Conservation (phyloP, 1,140 invertebrate species). For the Lithobius niger region DNA sequence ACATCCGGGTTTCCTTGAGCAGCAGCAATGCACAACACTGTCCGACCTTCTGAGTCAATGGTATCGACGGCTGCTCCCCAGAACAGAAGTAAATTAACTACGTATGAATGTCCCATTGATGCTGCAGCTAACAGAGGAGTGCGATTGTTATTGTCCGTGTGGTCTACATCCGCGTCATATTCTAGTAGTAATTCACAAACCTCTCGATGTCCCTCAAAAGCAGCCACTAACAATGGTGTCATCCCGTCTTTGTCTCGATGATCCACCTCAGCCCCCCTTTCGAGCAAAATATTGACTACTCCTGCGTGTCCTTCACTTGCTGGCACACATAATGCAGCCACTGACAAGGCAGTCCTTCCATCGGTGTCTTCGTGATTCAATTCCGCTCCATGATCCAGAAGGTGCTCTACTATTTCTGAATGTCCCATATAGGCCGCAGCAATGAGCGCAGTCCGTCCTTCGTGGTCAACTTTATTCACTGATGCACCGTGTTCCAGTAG, state of each 20-base stretch:
- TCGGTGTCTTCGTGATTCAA: slow-evolving; percentile 69
- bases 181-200: slow-evolving; percentile 72
- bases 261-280: slow-evolving; percentile 71
- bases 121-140: slow-evolving; percentile 66
- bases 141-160: slow-evolving; percentile 58
- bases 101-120: slow-evolving; percentile 67
- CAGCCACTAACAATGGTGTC: slow-evolving; percentile 81
- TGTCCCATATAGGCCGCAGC: slow-evolving; percentile 43
- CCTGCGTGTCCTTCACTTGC: slow-evolving; percentile 50
- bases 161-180: slow-evolving; percentile 73
- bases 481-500: slow-evolving; percentile 70
- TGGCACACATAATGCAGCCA: slow-evolving; percentile 79
- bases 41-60: slow-evolving; percentile 80
- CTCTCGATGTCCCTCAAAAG: slow-evolving; percentile 81
- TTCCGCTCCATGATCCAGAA: slow-evolving; percentile 69
- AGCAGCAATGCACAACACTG: slow-evolving; percentile 51
- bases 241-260: slow-evolving; percentile 83
- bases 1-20: slow-evolving; percentile 70
- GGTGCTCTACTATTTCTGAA: slow-evolving; percentile 38
- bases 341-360: slow-evolving; percentile 62
- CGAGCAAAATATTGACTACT: slow-evolving; percentile 59
- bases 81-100: slow-evolving; percentile 65
- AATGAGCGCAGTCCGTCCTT: slow-evolving; percentile 53
- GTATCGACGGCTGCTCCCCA: slow-evolving; percentile 81
- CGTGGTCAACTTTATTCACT: slow-evolving; percentile 74